Conservation (phyloP, 1,140 invertebrate species). For the Olivierus martensii region DNA sequence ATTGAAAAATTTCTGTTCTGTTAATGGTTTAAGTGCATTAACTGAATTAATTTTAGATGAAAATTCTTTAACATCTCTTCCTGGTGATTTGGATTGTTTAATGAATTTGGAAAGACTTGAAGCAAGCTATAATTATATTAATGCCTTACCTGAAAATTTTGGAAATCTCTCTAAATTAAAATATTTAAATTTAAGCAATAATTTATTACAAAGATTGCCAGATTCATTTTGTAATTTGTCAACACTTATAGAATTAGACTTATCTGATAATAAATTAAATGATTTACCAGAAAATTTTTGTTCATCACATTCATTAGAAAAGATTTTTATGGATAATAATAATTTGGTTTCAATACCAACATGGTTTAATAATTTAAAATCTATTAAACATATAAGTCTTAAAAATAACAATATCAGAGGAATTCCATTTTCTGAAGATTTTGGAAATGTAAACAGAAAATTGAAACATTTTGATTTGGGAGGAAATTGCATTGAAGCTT, state of each 20-base stretch:
- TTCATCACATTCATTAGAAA: not conserved
- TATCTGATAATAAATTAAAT: constrained; percentile 8
- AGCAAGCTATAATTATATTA: constrained; percentile 1
- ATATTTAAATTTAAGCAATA: constrained; percentile 4
- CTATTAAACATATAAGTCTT: constrained; percentile 4
- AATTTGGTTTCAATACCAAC: constrained; percentile 1
- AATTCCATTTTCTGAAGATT: constrained; percentile 2
- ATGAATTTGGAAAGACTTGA: constrained; percentile 1
- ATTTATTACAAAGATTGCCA: constrained; percentile 1
- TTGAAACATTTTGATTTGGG: constrained; percentile 9
- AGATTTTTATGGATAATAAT: constrained; percentile 1
- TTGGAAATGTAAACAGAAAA: not conserved
- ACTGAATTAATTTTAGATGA: constrained; percentile 6
- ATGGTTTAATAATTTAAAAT: constrained; percentile 5
- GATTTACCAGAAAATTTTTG: constrained; percentile 1
- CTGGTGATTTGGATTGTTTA: not conserved
- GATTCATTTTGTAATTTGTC: constrained; percentile 3
- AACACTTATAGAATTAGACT: constrained; percentile 5
- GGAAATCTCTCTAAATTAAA: constrained; percentile 3
- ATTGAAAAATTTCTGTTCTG: not conserved
- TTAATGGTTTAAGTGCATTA: not conserved
- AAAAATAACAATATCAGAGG: not conserved
- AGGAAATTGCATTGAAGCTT: constrained; percentile 7
- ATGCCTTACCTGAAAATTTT: constrained; percentile 6
- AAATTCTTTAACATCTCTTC: constrained; percentile 4